phyloP scores from a whole-genome alignment of 2,113 vertebrate species.

The Phainopepla nitens region DNA sequence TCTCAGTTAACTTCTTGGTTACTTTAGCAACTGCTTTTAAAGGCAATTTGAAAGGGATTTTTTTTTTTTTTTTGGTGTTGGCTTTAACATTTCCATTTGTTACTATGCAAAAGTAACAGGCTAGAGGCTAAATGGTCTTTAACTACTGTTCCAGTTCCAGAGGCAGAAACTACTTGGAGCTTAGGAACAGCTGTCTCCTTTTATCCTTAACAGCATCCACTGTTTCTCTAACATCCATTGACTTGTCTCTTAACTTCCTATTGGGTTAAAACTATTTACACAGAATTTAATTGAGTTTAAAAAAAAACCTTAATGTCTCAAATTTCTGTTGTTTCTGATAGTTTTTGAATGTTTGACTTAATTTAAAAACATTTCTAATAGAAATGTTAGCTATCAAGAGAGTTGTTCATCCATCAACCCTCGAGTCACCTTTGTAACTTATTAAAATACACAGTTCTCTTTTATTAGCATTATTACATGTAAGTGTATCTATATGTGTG shows the following conservation, averaged over 20 bases:
- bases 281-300: neutral
- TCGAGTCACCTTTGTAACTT: neutral
- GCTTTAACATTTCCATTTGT: neutral
- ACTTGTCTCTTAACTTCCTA: neutral
- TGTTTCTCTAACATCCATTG: neutral
- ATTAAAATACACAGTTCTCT: neutral
- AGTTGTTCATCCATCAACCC: neutral
- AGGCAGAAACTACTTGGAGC: neutral
- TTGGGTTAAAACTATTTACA: neutral
- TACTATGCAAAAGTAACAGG: neutral
- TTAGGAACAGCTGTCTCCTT: neutral
- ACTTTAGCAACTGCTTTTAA: neutral
- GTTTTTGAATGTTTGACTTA: neutral
- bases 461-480: neutral
- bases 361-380: neutral
- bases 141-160: neutral
- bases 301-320: neutral
- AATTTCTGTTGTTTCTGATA: neutral
- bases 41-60: neutral
- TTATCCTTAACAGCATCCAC: neutral
- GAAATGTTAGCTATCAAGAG: neutral
- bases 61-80: neutral
- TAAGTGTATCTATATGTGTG: fast-evolving
- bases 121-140: neutral
- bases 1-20: neutral